Conservation (phyloP, 2,888 invertebrate species). For the Ormia ochracea region DNA sequence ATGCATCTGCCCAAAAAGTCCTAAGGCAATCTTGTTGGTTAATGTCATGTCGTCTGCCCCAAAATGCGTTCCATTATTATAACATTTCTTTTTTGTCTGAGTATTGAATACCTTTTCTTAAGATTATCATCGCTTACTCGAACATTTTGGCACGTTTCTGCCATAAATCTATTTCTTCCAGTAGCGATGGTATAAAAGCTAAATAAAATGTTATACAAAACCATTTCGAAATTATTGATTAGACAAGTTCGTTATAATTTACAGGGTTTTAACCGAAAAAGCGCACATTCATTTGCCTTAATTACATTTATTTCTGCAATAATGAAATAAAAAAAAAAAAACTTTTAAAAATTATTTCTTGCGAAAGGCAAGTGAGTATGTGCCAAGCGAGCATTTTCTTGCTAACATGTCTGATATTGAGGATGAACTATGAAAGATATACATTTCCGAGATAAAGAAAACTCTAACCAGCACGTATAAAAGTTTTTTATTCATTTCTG, state of each 20-base stretch:
- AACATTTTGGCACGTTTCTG: constrained; percentile 44
- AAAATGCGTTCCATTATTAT: constrained; percentile 33
- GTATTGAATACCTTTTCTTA: background rate
- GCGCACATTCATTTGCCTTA: background rate
- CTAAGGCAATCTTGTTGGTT: background rate
- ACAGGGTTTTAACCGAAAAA: background rate
- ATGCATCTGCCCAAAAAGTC: background rate
- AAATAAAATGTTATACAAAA: background rate
- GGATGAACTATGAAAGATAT: too few relatives aligned
- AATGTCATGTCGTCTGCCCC: background rate
- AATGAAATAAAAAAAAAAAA: too few relatives aligned
- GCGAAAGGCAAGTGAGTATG: background rate
- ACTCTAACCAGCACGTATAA: too few relatives aligned
- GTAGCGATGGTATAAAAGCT: background rate
- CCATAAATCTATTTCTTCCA: constrained; percentile 31
- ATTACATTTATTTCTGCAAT: too few relatives aligned
- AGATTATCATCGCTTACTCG: background rate
- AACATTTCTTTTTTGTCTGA: constrained; percentile 39
- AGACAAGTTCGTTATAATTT: background rate
- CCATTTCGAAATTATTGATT: constrained; percentile 2
- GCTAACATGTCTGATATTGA: too few relatives aligned
- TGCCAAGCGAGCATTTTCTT: too few relatives aligned
- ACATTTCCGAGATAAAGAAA: too few relatives aligned
- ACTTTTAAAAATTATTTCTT: background rate
- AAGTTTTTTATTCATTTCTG: too few relatives aligned